phyloP scores from a whole-genome alignment of 1,140 invertebrate genomes.

The Matsumurasca onukii region DNA sequence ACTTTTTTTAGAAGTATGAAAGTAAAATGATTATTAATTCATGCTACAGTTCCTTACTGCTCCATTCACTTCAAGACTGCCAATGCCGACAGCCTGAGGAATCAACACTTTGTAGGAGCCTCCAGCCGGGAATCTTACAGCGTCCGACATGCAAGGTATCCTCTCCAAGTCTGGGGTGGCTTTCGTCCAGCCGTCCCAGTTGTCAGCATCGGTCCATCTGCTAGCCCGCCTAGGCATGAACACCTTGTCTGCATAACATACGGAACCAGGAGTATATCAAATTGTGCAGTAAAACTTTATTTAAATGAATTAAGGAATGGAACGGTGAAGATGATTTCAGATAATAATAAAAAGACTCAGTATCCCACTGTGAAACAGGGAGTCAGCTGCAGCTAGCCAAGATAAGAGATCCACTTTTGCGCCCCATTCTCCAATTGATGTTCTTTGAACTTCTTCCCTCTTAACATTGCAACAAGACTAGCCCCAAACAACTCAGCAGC shows the following conservation, averaged over 20 bases:
- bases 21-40: too few relatives aligned
- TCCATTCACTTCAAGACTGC: constrained; percentile 3
- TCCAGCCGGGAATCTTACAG: constrained; percentile 31
- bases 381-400: background rate
- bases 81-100: background rate
- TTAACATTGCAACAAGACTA: too few relatives aligned
- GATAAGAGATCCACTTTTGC: background rate
- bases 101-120: constrained; percentile 27
- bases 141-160: constrained; percentile 35
- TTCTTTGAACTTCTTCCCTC: background rate
- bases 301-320: background rate
- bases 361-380: background rate
- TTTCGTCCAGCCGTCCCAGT: constrained; percentile 24
- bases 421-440: background rate
- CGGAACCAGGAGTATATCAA: background rate
- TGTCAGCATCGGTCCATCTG: constrained; percentile 34
- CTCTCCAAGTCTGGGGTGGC: constrained; percentile 37
- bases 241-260: constrained; percentile 6
- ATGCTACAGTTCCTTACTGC: too few relatives aligned
- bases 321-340: background rate
- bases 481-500: too few relatives aligned
- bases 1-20: too few relatives aligned
- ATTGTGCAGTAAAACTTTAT: background rate
- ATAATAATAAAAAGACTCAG: background rate
- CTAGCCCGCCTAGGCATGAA: background rate